Evolutionary conservation across 2,797 vertebrate species (phyloP).

Genomic region (Acanthornis magna): DNA sequence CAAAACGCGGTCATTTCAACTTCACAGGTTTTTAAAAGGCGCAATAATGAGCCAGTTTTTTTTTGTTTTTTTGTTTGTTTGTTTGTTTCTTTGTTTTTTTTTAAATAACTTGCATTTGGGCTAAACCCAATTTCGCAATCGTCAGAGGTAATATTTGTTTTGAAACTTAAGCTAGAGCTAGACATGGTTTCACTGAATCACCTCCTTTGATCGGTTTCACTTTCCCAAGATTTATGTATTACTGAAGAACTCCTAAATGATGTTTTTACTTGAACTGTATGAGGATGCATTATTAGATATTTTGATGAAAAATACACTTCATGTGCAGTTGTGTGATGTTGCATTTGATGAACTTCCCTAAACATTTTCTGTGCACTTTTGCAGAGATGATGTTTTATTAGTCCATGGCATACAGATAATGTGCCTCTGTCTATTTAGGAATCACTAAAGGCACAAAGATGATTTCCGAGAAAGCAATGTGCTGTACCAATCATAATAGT

Average conservation of each 20-base stretch:
- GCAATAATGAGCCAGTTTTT: rapidly evolving
- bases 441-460: constrained; percentile 80
- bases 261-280: neutral
- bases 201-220: neutral
- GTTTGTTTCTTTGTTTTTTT: neutral
- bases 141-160: neutral
- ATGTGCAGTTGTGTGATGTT: rapidly evolving
- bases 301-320: neutral
- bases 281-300: neutral
- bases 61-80: too few species aligned
- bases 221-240: neutral
- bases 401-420: neutral
- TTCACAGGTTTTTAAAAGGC: neutral
- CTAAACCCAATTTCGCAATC: neutral
- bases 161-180: neutral
- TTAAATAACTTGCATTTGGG: neutral
- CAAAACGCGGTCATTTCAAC: neutral
- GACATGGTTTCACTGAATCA: neutral
- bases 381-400: neutral
- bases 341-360: neutral
- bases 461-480: constrained; percentile 69
- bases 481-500: constrained; percentile 78
- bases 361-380: neutral
- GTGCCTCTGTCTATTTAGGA: constrained; percentile 63
- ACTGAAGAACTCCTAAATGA: neutral